Conservation (phyloP, 2,888 invertebrate genomes). For the Pocota personata region DNA sequence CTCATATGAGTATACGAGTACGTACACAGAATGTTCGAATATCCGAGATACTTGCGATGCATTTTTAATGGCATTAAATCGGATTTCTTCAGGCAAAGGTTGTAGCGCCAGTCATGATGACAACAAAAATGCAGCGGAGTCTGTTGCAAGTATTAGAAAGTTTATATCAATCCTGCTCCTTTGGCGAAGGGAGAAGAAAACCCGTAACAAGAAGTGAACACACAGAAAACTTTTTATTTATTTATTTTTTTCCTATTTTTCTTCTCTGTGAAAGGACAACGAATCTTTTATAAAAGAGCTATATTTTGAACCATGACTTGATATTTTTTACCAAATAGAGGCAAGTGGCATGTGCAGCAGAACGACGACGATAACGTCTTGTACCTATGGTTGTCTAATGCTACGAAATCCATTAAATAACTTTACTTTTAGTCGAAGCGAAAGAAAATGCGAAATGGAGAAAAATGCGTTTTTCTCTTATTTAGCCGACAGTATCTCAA, state of each 20-base stretch:
- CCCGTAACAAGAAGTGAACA: conserved; percentile 4
- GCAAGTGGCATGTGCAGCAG: background rate
- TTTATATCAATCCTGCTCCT: conserved; percentile 1
- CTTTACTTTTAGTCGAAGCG: background rate
- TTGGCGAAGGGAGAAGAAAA: background rate
- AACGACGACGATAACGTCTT: background rate
- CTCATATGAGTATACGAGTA: no score
- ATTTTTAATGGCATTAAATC: conserved; percentile 53
- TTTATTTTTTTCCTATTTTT: background rate
- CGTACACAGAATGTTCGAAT: background rate
- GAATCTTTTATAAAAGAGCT: background rate
- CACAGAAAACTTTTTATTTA: conserved; percentile 9
- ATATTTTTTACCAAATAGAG: background rate
- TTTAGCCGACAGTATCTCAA: background rate
- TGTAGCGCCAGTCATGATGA: conserved; percentile 2
- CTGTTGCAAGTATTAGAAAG: conserved; percentile 31
- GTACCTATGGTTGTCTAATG: background rate
- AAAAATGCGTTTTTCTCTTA: background rate
- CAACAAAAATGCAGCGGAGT: conserved; percentile 28
- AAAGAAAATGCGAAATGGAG: background rate
- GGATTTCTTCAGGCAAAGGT: conserved; percentile 30
- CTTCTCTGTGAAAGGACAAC: background rate
- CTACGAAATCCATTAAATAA: conserved; percentile 20
- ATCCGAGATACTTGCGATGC: conserved; percentile 1
- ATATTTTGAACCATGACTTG: conserved; percentile 22